phyloP scores from a whole-genome alignment of 2,113 vertebrate genomes.

The Festucalex cinctus region DNA sequence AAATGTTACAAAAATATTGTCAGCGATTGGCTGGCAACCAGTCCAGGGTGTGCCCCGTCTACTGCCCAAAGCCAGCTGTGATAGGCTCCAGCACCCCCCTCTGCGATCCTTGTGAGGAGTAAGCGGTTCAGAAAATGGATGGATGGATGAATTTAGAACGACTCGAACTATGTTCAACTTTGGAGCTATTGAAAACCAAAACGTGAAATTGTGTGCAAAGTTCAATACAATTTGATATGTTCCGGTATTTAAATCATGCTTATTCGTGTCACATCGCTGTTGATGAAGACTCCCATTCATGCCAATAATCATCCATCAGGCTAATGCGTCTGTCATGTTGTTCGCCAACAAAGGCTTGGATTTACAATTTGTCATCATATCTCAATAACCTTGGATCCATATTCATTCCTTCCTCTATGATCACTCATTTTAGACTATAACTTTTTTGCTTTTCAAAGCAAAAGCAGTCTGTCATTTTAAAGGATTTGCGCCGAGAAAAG shows the following conservation, averaged over 20 bases:
- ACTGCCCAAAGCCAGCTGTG: too few relatives aligned
- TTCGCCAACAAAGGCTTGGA: background rate
- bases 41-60: too few relatives aligned
- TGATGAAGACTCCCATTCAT: background rate
- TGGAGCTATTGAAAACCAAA: background rate
- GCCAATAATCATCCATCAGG: conserved; percentile 13
- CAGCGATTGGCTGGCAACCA: too few relatives aligned
- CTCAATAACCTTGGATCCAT: conserved; percentile 2
- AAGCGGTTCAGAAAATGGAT: too few relatives aligned
- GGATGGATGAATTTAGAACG: background rate
- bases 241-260: conserved; percentile 11
- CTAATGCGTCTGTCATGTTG: conserved; percentile 14
- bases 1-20: background rate
- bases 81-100: too few relatives aligned
- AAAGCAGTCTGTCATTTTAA: conserved; percentile 30
- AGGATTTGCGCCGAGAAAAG: conserved; percentile 25
- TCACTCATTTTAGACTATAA: conserved; percentile 6
- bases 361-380: conserved; percentile 13
- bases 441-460: conserved; percentile 9
- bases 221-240: background rate
- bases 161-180: background rate
- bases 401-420: conserved; percentile 14
- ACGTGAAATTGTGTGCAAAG: background rate
- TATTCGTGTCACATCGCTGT: conserved; percentile 1
- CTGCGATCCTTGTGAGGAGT: too few relatives aligned